Evolutionary conservation across 1,140 invertebrate genomes (phyloP).

Genomic region (Tetranychus urticae): DNA sequence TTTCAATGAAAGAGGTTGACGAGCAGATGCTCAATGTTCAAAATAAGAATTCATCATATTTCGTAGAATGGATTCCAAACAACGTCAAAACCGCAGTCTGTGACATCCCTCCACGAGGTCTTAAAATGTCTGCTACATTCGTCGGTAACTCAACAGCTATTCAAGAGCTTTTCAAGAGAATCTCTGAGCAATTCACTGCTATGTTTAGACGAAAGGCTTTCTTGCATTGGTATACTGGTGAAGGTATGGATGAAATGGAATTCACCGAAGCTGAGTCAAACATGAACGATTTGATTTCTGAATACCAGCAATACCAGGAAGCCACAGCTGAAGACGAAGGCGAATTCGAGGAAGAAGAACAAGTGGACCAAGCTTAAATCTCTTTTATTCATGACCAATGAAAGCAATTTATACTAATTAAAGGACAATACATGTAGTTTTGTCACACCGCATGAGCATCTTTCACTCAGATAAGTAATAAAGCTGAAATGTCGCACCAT

Average conservation of each 20-base stretch:
- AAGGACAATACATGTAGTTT: too few species aligned
- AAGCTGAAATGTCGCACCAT: too few species aligned
- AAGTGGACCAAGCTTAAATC: background rate
- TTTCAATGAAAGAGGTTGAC: slow-evolving; percentile 31
- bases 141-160: slow-evolving; percentile 72
- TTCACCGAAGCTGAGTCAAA: slow-evolving; percentile 43
- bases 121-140: slow-evolving; percentile 78
- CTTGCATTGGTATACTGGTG: slow-evolving; percentile 29
- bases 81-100: slow-evolving; percentile 50
- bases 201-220: slow-evolving; percentile 16
- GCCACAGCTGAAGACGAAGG: slow-evolving; percentile 26
- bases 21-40: slow-evolving; percentile 35
- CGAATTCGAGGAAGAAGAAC: slow-evolving; percentile 23
- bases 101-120: slow-evolving; percentile 65
- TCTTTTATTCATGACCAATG: too few species aligned
- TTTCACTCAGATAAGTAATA: too few species aligned
- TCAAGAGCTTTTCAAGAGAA: slow-evolving; percentile 49
- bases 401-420: too few species aligned
- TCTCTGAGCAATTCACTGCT: slow-evolving; percentile 42
- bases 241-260: slow-evolving; percentile 57
- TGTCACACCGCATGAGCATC: too few species aligned
- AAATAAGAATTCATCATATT: slow-evolving; percentile 36
- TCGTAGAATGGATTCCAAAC: slow-evolving; percentile 43
- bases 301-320: slow-evolving; percentile 76
- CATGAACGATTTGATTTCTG: slow-evolving; percentile 32